Percentiles rank a stretch among this genome's conserved stretches.
Conservation (phyloP, 2,888 invertebrate species). For the Stictocephala bisonia region DNA sequence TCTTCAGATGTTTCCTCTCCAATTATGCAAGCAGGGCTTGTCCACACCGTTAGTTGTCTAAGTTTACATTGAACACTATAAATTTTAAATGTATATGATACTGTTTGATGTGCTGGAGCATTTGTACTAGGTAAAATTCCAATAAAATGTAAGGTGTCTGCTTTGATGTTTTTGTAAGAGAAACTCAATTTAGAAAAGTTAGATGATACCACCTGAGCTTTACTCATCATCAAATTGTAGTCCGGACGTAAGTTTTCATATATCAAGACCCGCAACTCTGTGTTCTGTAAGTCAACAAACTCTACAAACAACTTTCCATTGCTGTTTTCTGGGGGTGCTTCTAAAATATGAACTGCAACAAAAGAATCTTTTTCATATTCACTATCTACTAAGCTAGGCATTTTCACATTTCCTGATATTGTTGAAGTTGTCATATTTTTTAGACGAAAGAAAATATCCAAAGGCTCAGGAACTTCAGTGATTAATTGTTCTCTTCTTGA, state of each 20-base stretch:
- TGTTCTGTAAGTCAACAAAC: background rate
- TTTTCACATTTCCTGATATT: slow-evolving; percentile 5
- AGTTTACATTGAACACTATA: slow-evolving; percentile 39
- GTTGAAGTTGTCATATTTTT: background rate
- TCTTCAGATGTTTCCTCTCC: slow-evolving; percentile 23
- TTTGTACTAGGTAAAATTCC: slow-evolving; percentile 20
- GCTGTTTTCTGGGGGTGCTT: slow-evolving; percentile 8
- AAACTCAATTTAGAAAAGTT: background rate
- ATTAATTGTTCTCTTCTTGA: background rate
- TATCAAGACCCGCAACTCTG: background rate
- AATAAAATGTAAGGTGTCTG: slow-evolving; percentile 17
- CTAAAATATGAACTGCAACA: slow-evolving; percentile 22
- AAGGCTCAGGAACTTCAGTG: background rate
- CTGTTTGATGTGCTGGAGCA: background rate
- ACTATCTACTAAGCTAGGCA: background rate
- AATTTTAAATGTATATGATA: slow-evolving; percentile 4
- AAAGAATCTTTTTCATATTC: slow-evolving; percentile 17
- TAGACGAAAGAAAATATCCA: slow-evolving; percentile 34
- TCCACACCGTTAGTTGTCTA: slow-evolving; percentile 21
- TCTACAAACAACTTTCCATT: slow-evolving; percentile 31
- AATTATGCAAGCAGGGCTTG: slow-evolving; percentile 25
- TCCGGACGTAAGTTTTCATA: background rate
- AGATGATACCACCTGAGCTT: background rate
- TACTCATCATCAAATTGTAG: slow-evolving; percentile 6
- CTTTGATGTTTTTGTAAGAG: background rate